phyloP scores from a whole-genome alignment of 1,140 invertebrate species.

The Drosophila pachea region DNA sequence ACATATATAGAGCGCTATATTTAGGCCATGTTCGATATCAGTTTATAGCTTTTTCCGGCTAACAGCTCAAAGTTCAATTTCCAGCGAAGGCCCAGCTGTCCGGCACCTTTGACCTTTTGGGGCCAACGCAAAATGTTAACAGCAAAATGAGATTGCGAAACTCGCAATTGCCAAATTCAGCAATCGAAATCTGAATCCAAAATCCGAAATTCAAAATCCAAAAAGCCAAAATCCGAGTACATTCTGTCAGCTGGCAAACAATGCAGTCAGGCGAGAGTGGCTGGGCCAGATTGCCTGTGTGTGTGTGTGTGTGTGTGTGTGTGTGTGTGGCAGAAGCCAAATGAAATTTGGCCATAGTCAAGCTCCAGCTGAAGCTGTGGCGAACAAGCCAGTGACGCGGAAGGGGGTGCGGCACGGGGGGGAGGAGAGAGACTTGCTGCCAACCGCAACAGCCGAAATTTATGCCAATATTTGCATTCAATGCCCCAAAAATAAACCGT shows the following conservation, averaged over 20 bases:
- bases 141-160: slow-evolving; percentile 25
- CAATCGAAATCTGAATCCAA: slow-evolving; percentile 38
- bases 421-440: slow-evolving; percentile 3
- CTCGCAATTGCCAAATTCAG: slow-evolving; percentile 38
- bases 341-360: slow-evolving; percentile 43
- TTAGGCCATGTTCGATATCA: no score
- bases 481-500: slow-evolving; percentile 75
- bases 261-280: slow-evolving; percentile 40
- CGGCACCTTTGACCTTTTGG: slow-evolving; percentile 6
- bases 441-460: slow-evolving; percentile 71
- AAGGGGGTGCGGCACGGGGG: no score
- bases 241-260: slow-evolving; percentile 60
- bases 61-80: no score
- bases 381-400: background rate
- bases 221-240: slow-evolving; percentile 58
- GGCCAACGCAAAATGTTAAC: slow-evolving; percentile 25
- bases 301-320: slow-evolving; percentile 5
- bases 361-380: slow-evolving; percentile 11
- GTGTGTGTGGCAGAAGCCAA: slow-evolving; percentile 32
- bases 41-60: no score
- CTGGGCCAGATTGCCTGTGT: background rate
- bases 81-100: no score
- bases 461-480: slow-evolving; percentile 78
- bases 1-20: no score
- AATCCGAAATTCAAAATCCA: no score